Percentiles rank a stretch among this genome's conserved stretches.
phyloP scores from a whole-genome alignment of 2,113 vertebrate genomes.

The Megaceryle torquata region DNA sequence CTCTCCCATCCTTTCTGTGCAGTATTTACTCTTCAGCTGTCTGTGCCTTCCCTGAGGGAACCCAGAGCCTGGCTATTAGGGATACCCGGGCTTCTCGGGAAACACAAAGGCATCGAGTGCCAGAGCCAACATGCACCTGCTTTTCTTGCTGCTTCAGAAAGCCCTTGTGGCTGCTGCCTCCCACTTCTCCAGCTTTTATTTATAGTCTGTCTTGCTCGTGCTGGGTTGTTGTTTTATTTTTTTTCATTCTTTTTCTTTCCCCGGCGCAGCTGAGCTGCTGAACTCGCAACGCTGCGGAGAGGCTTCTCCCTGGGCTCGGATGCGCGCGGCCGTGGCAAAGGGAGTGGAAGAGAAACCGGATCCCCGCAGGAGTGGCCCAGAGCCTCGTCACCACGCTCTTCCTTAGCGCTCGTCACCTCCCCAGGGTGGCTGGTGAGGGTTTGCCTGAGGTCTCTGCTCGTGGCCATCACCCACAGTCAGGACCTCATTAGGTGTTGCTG shows the following conservation, averaged over 20 bases:
- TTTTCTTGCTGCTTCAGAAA: slow-evolving; percentile 51
- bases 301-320: not conserved
- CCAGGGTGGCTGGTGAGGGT: accelerated
- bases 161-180: slow-evolving; percentile 57
- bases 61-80: not conserved
- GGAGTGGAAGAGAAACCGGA: not conserved
- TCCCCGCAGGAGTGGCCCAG: not conserved
- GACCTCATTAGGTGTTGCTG: not conserved
- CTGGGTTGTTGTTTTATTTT: not conserved
- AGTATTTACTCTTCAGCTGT: not conserved
- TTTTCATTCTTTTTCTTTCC: not conserved
- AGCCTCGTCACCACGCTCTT: not conserved
- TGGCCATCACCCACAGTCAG: not conserved
- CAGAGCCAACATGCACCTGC: slow-evolving; percentile 5
- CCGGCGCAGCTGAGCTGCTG: slow-evolving; percentile 27
- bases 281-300: not conserved
- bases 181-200: slow-evolving; percentile 65
- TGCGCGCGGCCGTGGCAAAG: accelerated
- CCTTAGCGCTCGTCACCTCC: accelerated
- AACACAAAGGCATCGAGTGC: slow-evolving; percentile 12
- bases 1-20: not conserved
- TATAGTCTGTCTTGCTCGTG: slow-evolving; percentile 56
- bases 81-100: slow-evolving; percentile 19
- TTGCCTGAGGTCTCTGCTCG: not conserved
- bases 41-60: not conserved